These are phyloP conservation scores for Myotis vivesi DNA, from an alignment of 2,797 vertebrate genomes.

Conservation along the genomic window DNA sequence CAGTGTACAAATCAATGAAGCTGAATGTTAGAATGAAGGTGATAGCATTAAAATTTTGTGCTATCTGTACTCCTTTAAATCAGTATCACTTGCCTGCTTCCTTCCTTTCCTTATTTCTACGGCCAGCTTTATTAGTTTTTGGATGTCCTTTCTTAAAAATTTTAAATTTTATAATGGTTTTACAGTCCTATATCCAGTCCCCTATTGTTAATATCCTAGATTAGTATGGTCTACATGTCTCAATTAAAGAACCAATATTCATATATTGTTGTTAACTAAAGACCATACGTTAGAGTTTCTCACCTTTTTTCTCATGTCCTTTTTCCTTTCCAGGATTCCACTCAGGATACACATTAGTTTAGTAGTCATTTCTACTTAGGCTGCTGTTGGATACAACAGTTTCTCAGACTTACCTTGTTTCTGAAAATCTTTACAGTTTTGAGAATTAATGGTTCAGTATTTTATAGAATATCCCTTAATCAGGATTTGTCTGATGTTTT, in stretches of 20 bases:
- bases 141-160: neutral
- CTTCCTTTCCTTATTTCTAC: constrained; percentile 26
- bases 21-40: neutral
- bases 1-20: neutral
- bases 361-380: neutral
- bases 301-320: neutral
- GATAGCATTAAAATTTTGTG: neutral
- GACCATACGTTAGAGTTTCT: neutral
- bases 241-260: neutral
- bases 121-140: neutral
- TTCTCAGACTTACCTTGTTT: neutral
- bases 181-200: neutral
- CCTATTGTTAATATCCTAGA: neutral
- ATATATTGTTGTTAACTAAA: neutral
- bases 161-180: neutral
- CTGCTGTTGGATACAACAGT: neutral
- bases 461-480: neutral
- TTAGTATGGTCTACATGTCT: neutral
- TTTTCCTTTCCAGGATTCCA: neutral
- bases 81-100: neutral
- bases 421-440: neutral
- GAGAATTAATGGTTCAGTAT: constrained; percentile 1
- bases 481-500: neutral
- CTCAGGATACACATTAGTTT: neutral
- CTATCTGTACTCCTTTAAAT: neutral